Percentiles rank a stretch among this genome's conserved stretches.
Conservation (phyloP, 2,888 invertebrate species). For the Pyrrhosoma nymphula region DNA sequence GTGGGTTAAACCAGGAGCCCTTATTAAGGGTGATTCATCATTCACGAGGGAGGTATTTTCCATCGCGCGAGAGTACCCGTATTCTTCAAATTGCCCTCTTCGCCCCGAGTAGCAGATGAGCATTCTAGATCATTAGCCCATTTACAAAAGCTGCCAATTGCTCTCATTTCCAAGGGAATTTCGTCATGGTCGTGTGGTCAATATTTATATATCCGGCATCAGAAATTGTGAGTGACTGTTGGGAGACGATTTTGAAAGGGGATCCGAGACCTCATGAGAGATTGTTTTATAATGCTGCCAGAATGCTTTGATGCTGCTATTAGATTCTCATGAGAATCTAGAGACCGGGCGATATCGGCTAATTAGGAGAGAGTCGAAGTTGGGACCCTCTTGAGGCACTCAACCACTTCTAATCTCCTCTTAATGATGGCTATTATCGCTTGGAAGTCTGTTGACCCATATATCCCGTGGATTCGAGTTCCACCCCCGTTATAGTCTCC, state of each 20-base stretch:
- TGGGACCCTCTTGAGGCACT: too few species aligned
- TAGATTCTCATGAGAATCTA: background rate
- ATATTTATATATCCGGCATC: background rate
- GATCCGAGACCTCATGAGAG: background rate
- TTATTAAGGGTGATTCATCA: slow-evolving; percentile 11
- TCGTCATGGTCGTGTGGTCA: background rate
- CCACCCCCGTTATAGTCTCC: too few species aligned
- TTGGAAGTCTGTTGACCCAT: too few species aligned
- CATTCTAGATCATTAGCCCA: background rate
- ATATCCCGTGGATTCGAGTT: too few species aligned
- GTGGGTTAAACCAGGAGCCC: background rate
- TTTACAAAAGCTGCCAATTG: slow-evolving; percentile 6
- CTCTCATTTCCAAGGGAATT: background rate
- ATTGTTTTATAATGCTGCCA: background rate
- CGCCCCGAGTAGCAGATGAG: background rate
- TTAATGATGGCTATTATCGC: too few species aligned
- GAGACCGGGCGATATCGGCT: too few species aligned
- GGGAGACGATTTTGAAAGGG: background rate
- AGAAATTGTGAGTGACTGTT: background rate
- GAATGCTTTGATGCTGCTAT: background rate
- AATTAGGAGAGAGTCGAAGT: too few species aligned
- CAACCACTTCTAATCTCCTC: too few species aligned
- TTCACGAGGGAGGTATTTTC: background rate
- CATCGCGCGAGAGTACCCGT: background rate
- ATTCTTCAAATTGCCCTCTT: background rate